Evolutionary conservation across 2,888 invertebrate species (phyloP).

Genomic region (Tyria jacobaeae): DNA sequence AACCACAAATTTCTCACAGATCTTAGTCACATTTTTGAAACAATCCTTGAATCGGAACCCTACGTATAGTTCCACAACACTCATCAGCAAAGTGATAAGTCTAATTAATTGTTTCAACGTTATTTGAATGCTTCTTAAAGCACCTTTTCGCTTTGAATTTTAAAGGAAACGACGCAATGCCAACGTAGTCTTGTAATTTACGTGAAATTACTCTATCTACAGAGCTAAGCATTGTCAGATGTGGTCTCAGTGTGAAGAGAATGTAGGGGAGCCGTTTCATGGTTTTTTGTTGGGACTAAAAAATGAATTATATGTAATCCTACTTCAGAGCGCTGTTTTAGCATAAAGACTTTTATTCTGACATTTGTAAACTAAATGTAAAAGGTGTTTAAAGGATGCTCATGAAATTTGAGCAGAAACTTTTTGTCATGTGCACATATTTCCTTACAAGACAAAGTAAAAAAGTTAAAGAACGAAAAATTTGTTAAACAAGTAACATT

Average conservation of each 20-base stretch:
- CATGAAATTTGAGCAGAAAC: not conserved
- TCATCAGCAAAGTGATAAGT: constrained; percentile 14
- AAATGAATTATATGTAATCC: constrained; percentile 20
- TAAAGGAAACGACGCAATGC: constrained; percentile 40
- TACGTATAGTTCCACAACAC: not conserved
- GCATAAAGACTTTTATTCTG: not conserved
- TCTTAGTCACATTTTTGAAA: too few species aligned
- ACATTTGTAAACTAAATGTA: not conserved
- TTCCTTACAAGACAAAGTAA: not conserved
- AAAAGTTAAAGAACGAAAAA: too few species aligned
- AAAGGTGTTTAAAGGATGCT: not conserved
- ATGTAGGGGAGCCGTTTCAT: constrained; percentile 35
- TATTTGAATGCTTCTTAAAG: constrained; percentile 15
- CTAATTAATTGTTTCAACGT: constrained; percentile 20
- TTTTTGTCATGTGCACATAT: not conserved
- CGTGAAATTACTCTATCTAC: constrained; percentile 34
- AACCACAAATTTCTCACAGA: too few species aligned
- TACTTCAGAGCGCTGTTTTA: constrained; percentile 20
- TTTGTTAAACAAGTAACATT: too few species aligned
- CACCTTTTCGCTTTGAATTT: constrained; percentile 37
- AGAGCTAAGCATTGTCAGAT: constrained; percentile 42
- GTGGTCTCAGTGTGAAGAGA: constrained; percentile 27
- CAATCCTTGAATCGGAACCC: not conserved
- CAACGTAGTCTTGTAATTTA: constrained; percentile 49
- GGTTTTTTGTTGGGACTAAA: constrained; percentile 19